phyloP scores from a whole-genome alignment of 2,888 invertebrate species.

The Spialia ferax region DNA sequence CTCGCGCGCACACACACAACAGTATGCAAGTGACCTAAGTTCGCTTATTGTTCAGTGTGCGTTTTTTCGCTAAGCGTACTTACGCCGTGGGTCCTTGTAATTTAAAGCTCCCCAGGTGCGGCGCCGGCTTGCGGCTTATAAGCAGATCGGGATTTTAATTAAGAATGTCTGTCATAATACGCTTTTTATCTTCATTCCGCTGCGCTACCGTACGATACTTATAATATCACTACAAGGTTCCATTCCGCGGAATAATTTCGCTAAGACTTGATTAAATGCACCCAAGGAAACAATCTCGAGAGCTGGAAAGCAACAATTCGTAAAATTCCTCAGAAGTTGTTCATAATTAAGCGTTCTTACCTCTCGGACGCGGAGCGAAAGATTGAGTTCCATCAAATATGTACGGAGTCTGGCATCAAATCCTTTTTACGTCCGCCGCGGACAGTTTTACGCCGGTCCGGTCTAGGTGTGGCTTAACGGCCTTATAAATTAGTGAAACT shows the following conservation, averaged over 20 bases:
- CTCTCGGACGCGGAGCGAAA: conserved; percentile 62
- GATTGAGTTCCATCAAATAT: conserved; percentile 78
- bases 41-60: conserved; percentile 50
- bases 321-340: conserved; percentile 64
- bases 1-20: conserved; percentile 32
- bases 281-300: conserved; percentile 43
- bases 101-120: conserved; percentile 77
- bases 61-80: conserved; percentile 48
- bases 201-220: conserved; percentile 14
- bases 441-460: conserved; percentile 76
- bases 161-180: conserved; percentile 69
- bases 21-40: conserved; percentile 48
- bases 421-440: conserved; percentile 79
- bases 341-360: conserved; percentile 75
- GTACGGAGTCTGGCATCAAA: conserved; percentile 78
- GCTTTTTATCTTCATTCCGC: conserved; percentile 46
- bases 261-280: conserved; percentile 44
- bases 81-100: conserved; percentile 53
- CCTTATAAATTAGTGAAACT: conserved; percentile 86
- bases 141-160: conserved; percentile 78
- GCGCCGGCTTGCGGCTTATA: conserved; percentile 68
- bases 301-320: conserved; percentile 58
- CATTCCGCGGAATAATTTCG: conserved; percentile 38
- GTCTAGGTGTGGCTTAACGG: conserved; percentile 73
- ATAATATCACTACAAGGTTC: conserved; percentile 46